Percentiles rank a stretch among this genome's conserved stretches.
phyloP scores from a whole-genome alignment of 2,888 invertebrate genomes.

The Melanargia galathea region DNA sequence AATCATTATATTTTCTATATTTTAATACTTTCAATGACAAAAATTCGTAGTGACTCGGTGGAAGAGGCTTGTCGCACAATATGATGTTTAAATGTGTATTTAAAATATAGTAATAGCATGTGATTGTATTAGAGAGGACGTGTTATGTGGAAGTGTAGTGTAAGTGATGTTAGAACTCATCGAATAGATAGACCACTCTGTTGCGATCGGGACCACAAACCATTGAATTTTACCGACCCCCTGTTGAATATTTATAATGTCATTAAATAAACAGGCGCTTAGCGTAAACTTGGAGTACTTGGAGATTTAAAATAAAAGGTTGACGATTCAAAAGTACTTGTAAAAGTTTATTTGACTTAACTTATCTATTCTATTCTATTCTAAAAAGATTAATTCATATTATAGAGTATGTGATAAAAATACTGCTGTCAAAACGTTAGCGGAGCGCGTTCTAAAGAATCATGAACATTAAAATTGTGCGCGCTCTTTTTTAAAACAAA shows the following conservation, averaged over 20 bases:
- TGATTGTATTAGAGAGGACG: constrained; percentile 45
- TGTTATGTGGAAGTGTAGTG: constrained; percentile 50
- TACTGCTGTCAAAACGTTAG: no score
- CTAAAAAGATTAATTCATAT: constrained; percentile 2
- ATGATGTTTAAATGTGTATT: constrained; percentile 22
- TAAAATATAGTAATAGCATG: constrained; percentile 27
- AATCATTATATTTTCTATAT: not conserved
- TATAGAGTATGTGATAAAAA: constrained; percentile 12
- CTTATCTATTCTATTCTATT: no score
- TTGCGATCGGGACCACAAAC: constrained; percentile 42
- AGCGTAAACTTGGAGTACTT: constrained; percentile 9
- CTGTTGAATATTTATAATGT: constrained; percentile 22
- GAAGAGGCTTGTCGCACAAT: constrained; percentile 33
- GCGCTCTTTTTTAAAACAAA: not conserved
- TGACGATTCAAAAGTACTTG: no score
- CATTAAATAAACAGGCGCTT: constrained; percentile 4
- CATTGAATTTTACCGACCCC: constrained; percentile 19
- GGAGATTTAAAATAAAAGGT: no score
- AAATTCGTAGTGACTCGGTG: constrained; percentile 13
- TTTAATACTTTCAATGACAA: not conserved
- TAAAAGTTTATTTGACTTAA: no score
- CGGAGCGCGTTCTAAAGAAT: not conserved
- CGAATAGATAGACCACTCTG: constrained; percentile 29
- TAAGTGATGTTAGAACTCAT: constrained; percentile 23
- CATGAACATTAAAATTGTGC: not conserved